Evolutionary conservation across 2,113 vertebrate genomes (phyloP).

Genomic region (Eretmochelys imbricata): DNA sequence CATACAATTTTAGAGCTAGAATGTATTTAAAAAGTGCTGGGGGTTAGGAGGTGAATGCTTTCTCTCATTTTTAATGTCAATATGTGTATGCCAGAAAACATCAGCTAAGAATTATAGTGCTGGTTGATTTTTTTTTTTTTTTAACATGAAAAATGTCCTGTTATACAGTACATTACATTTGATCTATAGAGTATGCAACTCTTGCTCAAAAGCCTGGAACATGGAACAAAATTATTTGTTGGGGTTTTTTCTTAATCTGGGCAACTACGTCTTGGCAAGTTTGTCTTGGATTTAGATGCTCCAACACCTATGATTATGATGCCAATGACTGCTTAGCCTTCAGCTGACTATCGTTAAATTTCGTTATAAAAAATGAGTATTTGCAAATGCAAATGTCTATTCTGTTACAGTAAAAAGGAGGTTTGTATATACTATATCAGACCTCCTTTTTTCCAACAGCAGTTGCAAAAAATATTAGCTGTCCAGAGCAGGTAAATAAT

Average conservation of each 20-base stretch:
- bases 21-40: neutral
- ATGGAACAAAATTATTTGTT: neutral
- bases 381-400: neutral
- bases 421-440: neutral
- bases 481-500: neutral
- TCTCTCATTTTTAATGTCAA: neutral
- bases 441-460: neutral
- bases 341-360: neutral
- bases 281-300: neutral
- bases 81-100: neutral
- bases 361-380: neutral
- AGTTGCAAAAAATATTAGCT: neutral
- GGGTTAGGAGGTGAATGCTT: fast-evolving
- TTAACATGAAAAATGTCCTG: neutral
- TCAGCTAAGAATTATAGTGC: neutral
- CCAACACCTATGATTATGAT: neutral
- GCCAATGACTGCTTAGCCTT: neutral
- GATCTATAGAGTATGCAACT: neutral
- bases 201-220: neutral
- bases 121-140: neutral
- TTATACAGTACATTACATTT: neutral
- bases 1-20: fast-evolving
- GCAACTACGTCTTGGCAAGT: neutral
- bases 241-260: neutral
- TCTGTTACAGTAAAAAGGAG: neutral